phyloP scores from a whole-genome alignment of 2,888 invertebrate genomes.

The Mythimna impura region DNA sequence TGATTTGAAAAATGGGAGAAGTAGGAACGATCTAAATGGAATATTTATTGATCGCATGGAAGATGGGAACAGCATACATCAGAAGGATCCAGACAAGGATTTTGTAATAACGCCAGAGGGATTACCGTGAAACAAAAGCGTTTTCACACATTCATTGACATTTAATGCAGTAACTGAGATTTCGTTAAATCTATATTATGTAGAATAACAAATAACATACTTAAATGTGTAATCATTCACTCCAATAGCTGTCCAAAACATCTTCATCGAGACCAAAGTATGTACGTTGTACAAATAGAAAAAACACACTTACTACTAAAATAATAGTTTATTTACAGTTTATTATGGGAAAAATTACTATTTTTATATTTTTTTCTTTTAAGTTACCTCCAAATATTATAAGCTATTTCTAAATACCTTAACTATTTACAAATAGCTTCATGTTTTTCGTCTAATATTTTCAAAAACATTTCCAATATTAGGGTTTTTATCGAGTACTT shows the following conservation, averaged over 20 bases:
- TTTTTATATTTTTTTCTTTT: constrained; percentile 81
- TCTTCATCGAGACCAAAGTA: constrained; percentile 27
- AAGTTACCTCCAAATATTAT: constrained; percentile 80
- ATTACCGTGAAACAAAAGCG: constrained; percentile 46
- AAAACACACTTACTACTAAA: constrained; percentile 82
- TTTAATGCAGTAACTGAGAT: constrained; percentile 48
- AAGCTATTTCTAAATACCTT: constrained; percentile 85
- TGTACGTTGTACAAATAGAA: constrained; percentile 66
- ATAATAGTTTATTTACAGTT: constrained; percentile 89
- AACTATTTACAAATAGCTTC: constrained; percentile 87
- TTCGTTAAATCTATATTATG: constrained; percentile 21
- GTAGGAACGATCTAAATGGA: not conserved
- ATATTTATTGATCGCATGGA: not conserved
- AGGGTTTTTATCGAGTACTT: constrained; percentile 57
- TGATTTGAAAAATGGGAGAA: not conserved
- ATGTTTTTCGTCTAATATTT: constrained; percentile 57
- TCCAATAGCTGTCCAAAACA: constrained; percentile 17
- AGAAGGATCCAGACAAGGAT: constrained; percentile 2
- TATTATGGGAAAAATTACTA: constrained; percentile 84
- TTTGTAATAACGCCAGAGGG: not conserved
- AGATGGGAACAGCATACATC: not conserved
- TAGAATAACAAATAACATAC: constrained; percentile 41
- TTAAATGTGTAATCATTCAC: constrained; percentile 40
- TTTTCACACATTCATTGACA: constrained; percentile 54
- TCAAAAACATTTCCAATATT: constrained; percentile 51